phyloP scores from a whole-genome alignment of 2,888 invertebrate species.

The Tineola bisselliella region DNA sequence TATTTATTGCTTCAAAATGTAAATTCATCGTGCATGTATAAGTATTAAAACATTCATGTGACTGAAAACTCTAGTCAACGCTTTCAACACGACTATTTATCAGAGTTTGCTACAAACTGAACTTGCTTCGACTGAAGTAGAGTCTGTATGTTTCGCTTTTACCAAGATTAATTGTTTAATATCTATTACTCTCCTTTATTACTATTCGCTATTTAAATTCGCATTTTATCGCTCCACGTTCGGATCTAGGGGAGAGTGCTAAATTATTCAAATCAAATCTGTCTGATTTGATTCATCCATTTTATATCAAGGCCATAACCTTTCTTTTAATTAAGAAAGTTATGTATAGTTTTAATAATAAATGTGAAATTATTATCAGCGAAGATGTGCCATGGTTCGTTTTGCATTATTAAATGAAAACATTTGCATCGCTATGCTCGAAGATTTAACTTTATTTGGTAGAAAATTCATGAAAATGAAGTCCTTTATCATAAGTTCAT shows the following conservation, averaged over 20 bases:
- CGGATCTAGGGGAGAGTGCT: no score
- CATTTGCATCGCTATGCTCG: conserved; percentile 25
- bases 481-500: conserved; percentile 44
- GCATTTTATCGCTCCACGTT: no score
- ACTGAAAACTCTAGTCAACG: conserved; percentile 1
- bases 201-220: no score
- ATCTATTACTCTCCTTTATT: no score
- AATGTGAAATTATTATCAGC: background rate
- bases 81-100: conserved; percentile 8
- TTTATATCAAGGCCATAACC: no score
- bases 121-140: no score
- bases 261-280: no score
- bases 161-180: no score
- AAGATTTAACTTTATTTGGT: conserved; percentile 32
- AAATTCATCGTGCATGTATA: conserved; percentile 1
- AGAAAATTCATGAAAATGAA: conserved; percentile 37
- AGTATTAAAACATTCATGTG: conserved; percentile 3
- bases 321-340: no score
- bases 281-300: no score
- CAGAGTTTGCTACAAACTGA: background rate
- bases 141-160: no score
- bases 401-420: conserved; percentile 29
- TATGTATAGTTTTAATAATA: background rate
- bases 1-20: background rate
- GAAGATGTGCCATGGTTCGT: conserved; percentile 20